These are phyloP conservation scores for Orthosia gothica DNA, from an alignment of 2,888 invertebrate genomes.

Conservation along the genomic window DNA sequence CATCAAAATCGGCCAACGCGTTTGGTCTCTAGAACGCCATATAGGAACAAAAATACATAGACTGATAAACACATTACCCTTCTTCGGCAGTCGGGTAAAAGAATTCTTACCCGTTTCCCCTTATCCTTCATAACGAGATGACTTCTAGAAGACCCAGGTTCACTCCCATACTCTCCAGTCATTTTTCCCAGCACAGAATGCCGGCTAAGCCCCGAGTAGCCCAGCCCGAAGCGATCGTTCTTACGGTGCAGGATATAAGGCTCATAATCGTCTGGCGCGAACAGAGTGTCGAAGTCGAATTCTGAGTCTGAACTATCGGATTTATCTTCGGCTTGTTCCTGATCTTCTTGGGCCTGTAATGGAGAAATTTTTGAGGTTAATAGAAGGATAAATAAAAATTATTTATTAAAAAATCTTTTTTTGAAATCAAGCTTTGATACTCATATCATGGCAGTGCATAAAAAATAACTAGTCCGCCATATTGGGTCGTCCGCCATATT, in stretches of 20 bases:
- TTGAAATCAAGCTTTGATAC: no score
- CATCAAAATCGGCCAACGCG: no score
- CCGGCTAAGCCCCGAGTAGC: conserved; percentile 94
- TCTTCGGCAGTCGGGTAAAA: no score
- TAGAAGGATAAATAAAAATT: background rate
- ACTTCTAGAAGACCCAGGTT: conserved; percentile 74
- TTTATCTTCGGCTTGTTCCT: conserved; percentile 62
- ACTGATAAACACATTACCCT: no score
- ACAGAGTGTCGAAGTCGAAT: conserved; percentile 91
- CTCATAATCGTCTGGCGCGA: conserved; percentile 96
- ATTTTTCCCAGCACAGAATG: conserved; percentile 91
- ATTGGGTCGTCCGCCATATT: no score
- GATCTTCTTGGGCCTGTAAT: conserved; percentile 74
- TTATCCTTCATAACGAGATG: conserved; percentile 87
- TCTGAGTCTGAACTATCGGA: conserved; percentile 85
- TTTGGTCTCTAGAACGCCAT: no score
- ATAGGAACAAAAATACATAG: no score
- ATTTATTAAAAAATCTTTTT: no score
- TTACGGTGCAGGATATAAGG: conserved; percentile 94
- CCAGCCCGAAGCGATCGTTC: conserved; percentile 95
- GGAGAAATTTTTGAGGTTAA: background rate
- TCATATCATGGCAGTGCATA: no score
- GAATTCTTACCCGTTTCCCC: conserved; percentile 86
- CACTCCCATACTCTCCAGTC: conserved; percentile 80
- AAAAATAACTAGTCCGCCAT: no score